Evolutionary conservation across 2,113 vertebrate genomes (phyloP), one percentile per base, ranked within the genome.

Genomic region (Uria aalge): DNA sequence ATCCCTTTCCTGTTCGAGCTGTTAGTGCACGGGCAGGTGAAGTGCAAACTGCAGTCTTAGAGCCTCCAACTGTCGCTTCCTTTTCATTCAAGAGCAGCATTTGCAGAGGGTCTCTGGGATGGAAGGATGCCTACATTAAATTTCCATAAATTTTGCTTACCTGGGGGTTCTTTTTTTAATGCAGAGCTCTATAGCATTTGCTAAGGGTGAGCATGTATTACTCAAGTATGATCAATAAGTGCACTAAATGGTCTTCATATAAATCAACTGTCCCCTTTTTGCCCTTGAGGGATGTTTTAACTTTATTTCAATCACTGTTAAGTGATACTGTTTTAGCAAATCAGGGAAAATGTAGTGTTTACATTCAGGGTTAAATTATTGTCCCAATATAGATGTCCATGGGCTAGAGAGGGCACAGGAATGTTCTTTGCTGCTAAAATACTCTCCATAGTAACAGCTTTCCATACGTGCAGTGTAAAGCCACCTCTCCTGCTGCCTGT

Each of bases 181-280:
- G 78, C 93, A 67, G 85, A 74, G 32, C 56, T 88, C 64, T 93
- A 0, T 12, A 48, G 48, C 22, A 12, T 92, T 94, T 85, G 56
- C 63, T 94, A 30, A 60, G 89, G 78, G 79, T 60, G 73, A 71
- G 8, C 34, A 7, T 67, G 26, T 94, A 8, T 92, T 93, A 47
- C 85, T 94, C 76, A 62, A n/a, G 81, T 63, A 45, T 59, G 74
- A 97, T 96, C 93, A 92, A 40, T 92, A 94, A 89, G 67, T 55
- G 50, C 79, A 73, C 64, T 90, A 78, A 85, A 73, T 75, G 69
- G 63, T 59, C 82, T 94, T 45, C 88, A 76, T 90, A 80, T 94
- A 92, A 96, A 97, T 88, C 85, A 94, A 23, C 72, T 89, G 77
- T 88, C 32, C 88, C 64, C 68, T 96, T 88, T 77, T 89, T 95